Evolutionary conservation across 92 coral and sea anemone species (phyloP), one percentile per base, ranked within the genome.

Genomic region (Porites rus): DNA sequence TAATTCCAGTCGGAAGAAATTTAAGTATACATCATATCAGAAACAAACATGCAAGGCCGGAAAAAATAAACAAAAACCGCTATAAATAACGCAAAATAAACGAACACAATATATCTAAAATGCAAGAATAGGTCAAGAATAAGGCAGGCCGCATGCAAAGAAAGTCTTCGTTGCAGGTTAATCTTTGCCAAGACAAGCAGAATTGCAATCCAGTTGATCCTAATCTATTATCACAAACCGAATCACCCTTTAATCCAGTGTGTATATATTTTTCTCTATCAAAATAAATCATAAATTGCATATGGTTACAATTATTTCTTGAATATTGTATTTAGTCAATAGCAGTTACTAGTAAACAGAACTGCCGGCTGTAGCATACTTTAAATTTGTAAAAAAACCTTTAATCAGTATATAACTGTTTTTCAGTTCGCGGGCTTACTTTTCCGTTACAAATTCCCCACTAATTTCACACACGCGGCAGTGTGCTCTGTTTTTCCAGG

Each of bases 141-240:
- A n/a, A 46, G 65, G 46, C 7, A 38, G 46, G 46, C 2, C 46
- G 5, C 46, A 1, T 6, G 31, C 70, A 46, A 22, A 65, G 43
- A 20, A 43, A 14, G 17, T 58, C 22, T 62, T 22, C 10, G 7
- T 63, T 24, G 22, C 21, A 10, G 51, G 67, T 62, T 65, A 79
- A 79, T 79, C 84, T 14, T 79, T 11, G 51, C 21, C 24, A 50
- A 21, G 75, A 10, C 83, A 20, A 21, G 18, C 5, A 51, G 31
- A 43, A 51, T 21, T 52, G 63, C 14, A 73, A 66, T 7, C 54
- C 51, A 65, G 11, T 66, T 66, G 64, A 21, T 70, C 75, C 31
- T 43, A 65, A 43, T 51, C 16, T 28, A 22, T 65, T 64, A 79
- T 6, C 8, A 70, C 8, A 61, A 61, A 24, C 21, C 13, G 9